Percentiles rank a stretch among this genome's conserved stretches.
phyloP scores from a whole-genome alignment of 2,113 vertebrate genomes.

The Todiramphus saurophagus region DNA sequence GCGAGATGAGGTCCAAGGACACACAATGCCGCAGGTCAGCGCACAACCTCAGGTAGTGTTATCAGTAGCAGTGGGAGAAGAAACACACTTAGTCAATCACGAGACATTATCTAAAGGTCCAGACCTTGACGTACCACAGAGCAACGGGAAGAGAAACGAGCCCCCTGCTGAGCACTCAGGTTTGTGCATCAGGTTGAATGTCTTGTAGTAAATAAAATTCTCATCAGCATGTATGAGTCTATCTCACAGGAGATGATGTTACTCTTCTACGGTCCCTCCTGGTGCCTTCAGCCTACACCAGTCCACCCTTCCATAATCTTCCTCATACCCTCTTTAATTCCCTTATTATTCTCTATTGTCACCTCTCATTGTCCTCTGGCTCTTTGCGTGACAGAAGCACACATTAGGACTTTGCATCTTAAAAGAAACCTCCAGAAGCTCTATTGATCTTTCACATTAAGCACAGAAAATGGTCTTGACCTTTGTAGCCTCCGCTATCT shows the following conservation, averaged over 20 bases:
- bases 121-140: neutral
- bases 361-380: neutral
- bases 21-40: neutral
- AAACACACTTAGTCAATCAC: neutral
- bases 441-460: neutral
- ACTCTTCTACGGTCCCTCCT: neutral
- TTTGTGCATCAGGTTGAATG: neutral
- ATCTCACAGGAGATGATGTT: neutral
- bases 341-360: neutral
- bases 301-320: neutral
- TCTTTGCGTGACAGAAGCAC: neutral
- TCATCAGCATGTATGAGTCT: neutral
- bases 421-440: neutral
- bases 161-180: neutral
- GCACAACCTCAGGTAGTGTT: neutral
- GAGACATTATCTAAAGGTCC: neutral
- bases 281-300: neutral
- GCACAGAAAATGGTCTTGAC: neutral
- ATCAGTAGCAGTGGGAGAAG: neutral
- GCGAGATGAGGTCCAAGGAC: neutral
- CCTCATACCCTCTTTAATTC: neutral
- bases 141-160: neutral
- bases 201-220: neutral
- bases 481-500: neutral
- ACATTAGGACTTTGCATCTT: neutral